Evolutionary conservation across 2,113 vertebrate genomes (phyloP), one percentile per base, ranked within the genome.

Genomic region (Eupsittula cactorum): DNA sequence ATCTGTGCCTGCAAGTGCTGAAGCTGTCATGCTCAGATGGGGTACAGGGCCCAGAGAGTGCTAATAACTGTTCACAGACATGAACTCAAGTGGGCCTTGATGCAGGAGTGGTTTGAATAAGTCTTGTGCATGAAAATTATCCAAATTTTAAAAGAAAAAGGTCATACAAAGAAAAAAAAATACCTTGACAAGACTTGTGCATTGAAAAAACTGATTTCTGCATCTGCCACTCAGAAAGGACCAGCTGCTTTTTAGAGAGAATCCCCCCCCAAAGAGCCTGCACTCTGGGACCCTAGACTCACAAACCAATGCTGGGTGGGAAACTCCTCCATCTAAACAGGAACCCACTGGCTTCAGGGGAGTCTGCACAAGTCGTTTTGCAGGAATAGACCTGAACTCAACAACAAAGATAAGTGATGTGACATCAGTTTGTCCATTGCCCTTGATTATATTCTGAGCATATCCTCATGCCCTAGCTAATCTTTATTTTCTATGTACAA

Each of bases 11-110:
- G 10, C 16, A 5, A 13, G 31, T 8, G 68, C 41, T 11, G 33
- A 23, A 57, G 75, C 52, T 50, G 1, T 17, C 7, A 3, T 0
- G 0, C 37, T 46, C 27, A 1, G 1, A 2, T 3, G 16, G 60
- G 46, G 7, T 13, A 35, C 24, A 2, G 13, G 11, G 64, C 68
- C 49, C 53, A 21, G 31, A 23, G 6, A 3, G 12, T 15, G 21
- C 37, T 14, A n/a, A 19, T 53, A 25, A 9, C 46, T 4, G 31
- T 17, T 67, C 90, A 78, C 69, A 14, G 21, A 3, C 18, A 31
- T 60, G 53, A 21, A 46, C 31, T 63, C 59, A 7, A 47, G 49
- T 19, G 63, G 71, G 41, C 15, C 74, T 67, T 49, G 25, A 64
- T n/a, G 29, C 33, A 60, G 28, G 55, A 46, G 21, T 37, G 9